Percentiles rank a stretch among this genome's conserved stretches.
These are phyloP conservation scores for Aythya baeri DNA, from an alignment of 2,113 vertebrate genomes.

Conservation along the genomic window DNA sequence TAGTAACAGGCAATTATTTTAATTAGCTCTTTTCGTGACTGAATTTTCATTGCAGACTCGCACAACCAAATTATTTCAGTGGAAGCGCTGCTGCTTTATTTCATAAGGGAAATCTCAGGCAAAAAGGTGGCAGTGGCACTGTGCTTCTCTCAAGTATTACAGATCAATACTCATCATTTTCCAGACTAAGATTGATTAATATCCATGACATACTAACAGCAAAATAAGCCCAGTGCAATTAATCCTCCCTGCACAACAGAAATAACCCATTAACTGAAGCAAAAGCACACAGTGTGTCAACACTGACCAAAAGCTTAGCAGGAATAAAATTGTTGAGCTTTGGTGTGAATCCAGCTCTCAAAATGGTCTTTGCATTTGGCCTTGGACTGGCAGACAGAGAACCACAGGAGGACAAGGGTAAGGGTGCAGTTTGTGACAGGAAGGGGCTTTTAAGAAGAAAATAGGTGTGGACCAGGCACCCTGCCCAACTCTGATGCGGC, in stretches of 20 bases:
- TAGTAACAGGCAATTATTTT: constrained; percentile 20
- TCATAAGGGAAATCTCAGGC: neutral
- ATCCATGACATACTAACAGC: constrained; percentile 22
- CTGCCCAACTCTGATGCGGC: neutral
- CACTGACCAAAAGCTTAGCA: neutral
- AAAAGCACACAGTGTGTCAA: neutral
- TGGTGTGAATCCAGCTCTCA: neutral
- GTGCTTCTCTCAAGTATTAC: constrained; percentile 1
- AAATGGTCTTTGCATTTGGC: neutral
- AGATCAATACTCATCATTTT: constrained; percentile 57
- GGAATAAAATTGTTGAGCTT: neutral
- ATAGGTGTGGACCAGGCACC: fast-evolving
- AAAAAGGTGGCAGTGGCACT: neutral
- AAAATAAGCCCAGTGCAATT: neutral
- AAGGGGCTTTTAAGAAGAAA: neutral
- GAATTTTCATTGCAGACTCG: constrained; percentile 14
- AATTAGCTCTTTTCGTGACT: neutral
- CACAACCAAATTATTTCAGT: neutral
- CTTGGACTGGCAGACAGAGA: neutral
- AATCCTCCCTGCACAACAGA: constrained; percentile 15
- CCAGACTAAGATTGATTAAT: constrained; percentile 37
- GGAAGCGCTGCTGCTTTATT: neutral
- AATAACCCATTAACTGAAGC: constrained; percentile 24
- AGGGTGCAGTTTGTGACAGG: neutral
- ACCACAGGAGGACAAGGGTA: neutral